Evolutionary conservation across 2,888 invertebrate species (phyloP).

Genomic region (Tineola bisselliella): DNA sequence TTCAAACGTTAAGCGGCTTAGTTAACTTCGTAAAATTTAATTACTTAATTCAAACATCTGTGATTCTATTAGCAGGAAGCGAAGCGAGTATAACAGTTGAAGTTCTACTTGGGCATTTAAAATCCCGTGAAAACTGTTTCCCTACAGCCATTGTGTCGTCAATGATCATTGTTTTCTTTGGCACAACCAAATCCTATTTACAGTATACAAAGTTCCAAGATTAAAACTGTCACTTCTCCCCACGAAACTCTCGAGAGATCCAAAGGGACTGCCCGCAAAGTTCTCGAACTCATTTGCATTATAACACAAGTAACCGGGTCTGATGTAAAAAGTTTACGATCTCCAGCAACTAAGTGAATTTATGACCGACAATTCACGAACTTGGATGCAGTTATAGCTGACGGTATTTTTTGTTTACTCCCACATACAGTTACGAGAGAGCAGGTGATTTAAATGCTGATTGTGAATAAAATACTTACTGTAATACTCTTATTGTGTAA

Average conservation of each 20-base stretch:
- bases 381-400: conserved; percentile 32
- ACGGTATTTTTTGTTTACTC: conserved; percentile 15
- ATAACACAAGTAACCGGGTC: conserved; percentile 38
- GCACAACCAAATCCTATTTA: conserved; percentile 14
- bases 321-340: conserved; percentile 49
- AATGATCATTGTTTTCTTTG: background rate
- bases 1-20: background rate
- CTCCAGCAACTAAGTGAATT: conserved; percentile 40
- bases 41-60: background rate
- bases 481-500: background rate
- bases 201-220: conserved; percentile 21
- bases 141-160: conserved; percentile 1
- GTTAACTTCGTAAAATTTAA: background rate
- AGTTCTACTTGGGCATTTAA: background rate
- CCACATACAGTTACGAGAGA: background rate
- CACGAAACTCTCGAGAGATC: conserved; percentile 29
- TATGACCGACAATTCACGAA: conserved; percentile 40
- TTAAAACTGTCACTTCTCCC: conserved; percentile 28
- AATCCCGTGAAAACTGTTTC: background rate
- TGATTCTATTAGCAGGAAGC: background rate
- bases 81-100: background rate
- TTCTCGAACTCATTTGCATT: conserved; percentile 50
- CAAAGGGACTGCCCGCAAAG: conserved; percentile 31
- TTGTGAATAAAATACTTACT: background rate
- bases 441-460: background rate